These are phyloP conservation scores for Pseudomugil gertrudae DNA, from an alignment of 2,797 vertebrate genomes.

Conservation along the genomic window DNA sequence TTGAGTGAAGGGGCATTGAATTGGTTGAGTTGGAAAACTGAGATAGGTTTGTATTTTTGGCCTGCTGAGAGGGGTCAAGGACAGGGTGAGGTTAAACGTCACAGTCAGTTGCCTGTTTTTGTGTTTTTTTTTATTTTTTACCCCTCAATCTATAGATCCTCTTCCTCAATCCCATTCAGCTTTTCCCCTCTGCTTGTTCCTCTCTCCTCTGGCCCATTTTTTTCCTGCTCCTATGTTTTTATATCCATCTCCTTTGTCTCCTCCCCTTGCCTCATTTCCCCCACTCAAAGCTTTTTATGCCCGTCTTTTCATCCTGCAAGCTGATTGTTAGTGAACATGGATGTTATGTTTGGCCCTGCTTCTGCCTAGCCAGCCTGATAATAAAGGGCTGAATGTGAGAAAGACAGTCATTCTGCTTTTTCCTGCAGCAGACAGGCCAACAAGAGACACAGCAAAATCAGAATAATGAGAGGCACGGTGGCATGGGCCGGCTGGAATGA, in stretches of 20 bases:
- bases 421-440: conserved; percentile 77
- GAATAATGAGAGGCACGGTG: conserved; percentile 83
- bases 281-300: conserved; percentile 44
- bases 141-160: conserved; percentile 6
- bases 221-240: conserved; percentile 36
- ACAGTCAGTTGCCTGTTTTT: conserved; percentile 42
- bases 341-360: conserved; percentile 64
- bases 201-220: conserved; percentile 13
- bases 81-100: conserved; percentile 44
- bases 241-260: conserved; percentile 28
- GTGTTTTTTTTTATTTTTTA: conserved; percentile 1
- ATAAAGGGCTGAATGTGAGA: conserved; percentile 70
- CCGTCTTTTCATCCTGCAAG: conserved; percentile 51
- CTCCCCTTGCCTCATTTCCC: conserved; percentile 16
- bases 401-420: conserved; percentile 71
- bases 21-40: conserved; percentile 32
- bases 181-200: conserved; percentile 7
- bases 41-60: conserved; percentile 32
- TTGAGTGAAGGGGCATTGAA: conserved; percentile 42
- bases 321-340: conserved; percentile 65
- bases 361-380: conserved; percentile 71
- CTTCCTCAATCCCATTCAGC: neutral
- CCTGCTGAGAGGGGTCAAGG: conserved; percentile 42
- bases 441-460: conserved; percentile 80
- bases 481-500: conserved; percentile 74